Base-by-base conservation (phyloP, 1,140 invertebrate genomes). In the Zeugodacus cucurbitae region DNA sequence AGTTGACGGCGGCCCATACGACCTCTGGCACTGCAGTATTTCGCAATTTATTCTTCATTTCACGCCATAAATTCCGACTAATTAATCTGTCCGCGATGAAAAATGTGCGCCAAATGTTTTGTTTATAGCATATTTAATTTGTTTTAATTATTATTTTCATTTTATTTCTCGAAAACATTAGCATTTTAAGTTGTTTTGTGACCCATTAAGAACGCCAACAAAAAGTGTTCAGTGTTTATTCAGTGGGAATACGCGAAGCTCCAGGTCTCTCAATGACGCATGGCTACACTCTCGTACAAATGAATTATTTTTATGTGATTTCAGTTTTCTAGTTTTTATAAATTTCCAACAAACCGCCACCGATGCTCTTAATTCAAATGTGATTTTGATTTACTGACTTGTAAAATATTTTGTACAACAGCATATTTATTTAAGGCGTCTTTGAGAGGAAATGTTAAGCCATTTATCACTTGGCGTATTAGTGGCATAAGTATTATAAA, bases 101-200 rank as follows among this genome's bases (percentile, higher is more conserved):
- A 82, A 82, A 82, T 82, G 44, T 82, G n/a, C 41, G 74, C 41
- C 41, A 48, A 54, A 48, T 82, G 74, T 82, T 82, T 82, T 82
- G 41, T 44, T 62, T 82, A 48, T 26, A 48, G 20, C 48, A 29
- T 74, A 74, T 74, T 37, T 74, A 1, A 34, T 74, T 37, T 74
- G 26, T 82, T 44, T 29, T 29, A 26, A 20, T 48, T 70, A 20
- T 17, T 34, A 8, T 82, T 48, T 82, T 26, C 1, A 17, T 48
- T 29, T 82, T 54, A 0, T 17, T 37, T 82, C 29, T 48, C 74
- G 11, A 48, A 82, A 22, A 82, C n/a, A 48, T 48, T 82, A 48
- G 8, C 37, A 26, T 48, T 22, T 26, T 20, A 82, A 48, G 20
- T 48, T 48, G 48, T 54, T 54, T 82, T 82, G 74, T 82, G 74